A percentile compares a stretch with the other conserved stretches of the same genome.
phyloP scores from a whole-genome alignment of 2,113 vertebrate species.

The Globicephala melas region DNA sequence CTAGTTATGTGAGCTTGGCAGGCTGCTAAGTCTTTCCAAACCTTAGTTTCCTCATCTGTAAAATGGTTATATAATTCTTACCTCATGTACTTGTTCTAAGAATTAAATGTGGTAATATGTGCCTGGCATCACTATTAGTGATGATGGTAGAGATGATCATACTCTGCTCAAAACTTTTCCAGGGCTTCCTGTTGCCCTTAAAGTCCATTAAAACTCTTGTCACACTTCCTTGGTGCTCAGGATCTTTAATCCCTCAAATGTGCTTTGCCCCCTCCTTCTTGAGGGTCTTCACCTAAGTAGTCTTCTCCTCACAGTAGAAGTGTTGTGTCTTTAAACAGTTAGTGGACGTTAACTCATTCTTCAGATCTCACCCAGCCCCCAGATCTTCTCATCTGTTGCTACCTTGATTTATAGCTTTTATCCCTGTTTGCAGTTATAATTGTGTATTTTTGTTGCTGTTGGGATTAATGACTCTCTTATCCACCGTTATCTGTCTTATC shows the following conservation, averaged over 20 bases:
- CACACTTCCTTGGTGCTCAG: neutral
- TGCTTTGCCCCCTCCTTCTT: neutral
- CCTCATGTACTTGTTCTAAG: neutral
- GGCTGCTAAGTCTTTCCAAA: neutral
- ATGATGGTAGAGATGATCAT: neutral
- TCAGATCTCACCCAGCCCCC: neutral
- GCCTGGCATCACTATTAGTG: neutral
- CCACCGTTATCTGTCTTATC: neutral
- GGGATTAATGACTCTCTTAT: neutral
- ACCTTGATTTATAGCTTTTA: neutral
- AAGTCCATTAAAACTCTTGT: neutral
- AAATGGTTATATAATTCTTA: neutral
- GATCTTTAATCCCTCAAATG: neutral
- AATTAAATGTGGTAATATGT: neutral
- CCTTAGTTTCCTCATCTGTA: neutral
- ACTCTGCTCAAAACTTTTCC: neutral
- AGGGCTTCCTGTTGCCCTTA: neutral
- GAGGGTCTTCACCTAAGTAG: neutral
- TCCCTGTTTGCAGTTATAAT: neutral
- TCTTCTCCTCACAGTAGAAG: neutral
- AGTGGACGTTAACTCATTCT: neutral
- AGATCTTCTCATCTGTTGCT: neutral
- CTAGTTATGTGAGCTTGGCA: neutral
- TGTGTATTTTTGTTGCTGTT: neutral
- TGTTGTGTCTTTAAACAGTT: neutral